Base-by-base conservation (phyloP, 2,888 invertebrate genomes). In the Chloroclysta siterata region DNA sequence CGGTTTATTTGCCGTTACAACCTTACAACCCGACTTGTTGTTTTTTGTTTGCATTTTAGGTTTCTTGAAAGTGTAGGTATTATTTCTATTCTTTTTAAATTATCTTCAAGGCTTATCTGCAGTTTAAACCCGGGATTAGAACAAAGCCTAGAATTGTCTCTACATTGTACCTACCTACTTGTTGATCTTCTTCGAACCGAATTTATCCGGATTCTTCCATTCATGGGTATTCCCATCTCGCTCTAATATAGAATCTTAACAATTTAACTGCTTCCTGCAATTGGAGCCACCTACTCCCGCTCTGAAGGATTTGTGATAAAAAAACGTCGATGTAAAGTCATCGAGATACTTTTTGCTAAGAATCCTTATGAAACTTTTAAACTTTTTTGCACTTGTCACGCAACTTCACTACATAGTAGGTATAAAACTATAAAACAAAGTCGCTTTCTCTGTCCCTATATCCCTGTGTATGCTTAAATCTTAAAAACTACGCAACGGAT, bases 251-350 rank as follows among this genome's bases (percentile, higher is more conserved):
- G 55, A 69, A 65, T 63, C 57, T 65, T 55, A 67, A 65, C 66
- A 54, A 68, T 71, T 71, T 61, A 63, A 71, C 65, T 55, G 63
- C 58, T 68, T 69, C 71, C 71, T 66, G 67, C 65, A 63, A 71
- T 68, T 63, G 65, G 59, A 66, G 51, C 63, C 58, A 64, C 64
- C 57, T 64, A 66, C 60, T 58, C 60, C 50, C 60, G 46, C 54
- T 62, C 56, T 50, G 56, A 65, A 64, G 57, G 60, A 62, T 66
- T 53, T 64, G 36, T 57, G 33, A 61, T n/a, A 55, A 64, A 66
- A 63, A 66, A 62, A 58, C 36, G 51, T 41, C 57, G 47, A 46
- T 65, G 54, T 52, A n/a, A 41, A 59, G 60, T 52, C 59, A 60
- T 52, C 46, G 46, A 17, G 4, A 48, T n/a, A 52, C n/a, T 65